Evolutionary conservation across 2,888 invertebrate genomes (phyloP), one percentile per base, ranked within the genome.

Genomic region (Hydropsyche betteni): DNA sequence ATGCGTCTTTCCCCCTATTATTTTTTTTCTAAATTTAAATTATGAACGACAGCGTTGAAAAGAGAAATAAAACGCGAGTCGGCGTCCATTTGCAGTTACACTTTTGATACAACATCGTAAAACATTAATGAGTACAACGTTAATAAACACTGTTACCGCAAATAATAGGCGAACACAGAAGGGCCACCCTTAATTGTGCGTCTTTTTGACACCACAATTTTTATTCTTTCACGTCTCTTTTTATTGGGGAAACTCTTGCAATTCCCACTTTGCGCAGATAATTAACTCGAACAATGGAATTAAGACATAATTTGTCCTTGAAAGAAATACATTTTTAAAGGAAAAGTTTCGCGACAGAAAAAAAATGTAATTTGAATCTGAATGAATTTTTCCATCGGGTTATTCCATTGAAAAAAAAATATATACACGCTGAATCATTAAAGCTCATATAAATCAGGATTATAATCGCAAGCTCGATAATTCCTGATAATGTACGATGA

Each of bases 61-160:
- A 52, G 53, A 71, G 53, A 24, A 52, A 53, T 52, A 72, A 72
- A 44, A 55, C 24, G 24, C n/a, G 16, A 16, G 69, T 14, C 36
- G 12, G 12, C 51, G 34, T 72, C 24, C 58, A 72, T 72, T 72
- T 58, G 51, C 33, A 33, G 72, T 14, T n/a, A 55, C 38, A 72
- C 72, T 44, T 68, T 73, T 75, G 36, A 72, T 75, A 75, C 73
- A 16, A 33, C 53, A 24, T 73, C 73, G 73, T 76, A 74, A 76
- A 76, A 74, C 70, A 74, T 74, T 69, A 76, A 76, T 36, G 69
- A 36, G 68, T 61, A 58, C 58, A 53, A 52, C 64, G 58, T 74
- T 69, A 38, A 76, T 73, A 71, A 74, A 74, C 64, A 34, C 64
- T 2, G 64, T 69, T 69, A 44, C 69, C 50, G 69, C 69, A 44